These are phyloP conservation scores for Melanotus villosus DNA, from an alignment of 2,888 invertebrate genomes.

Conservation along the genomic window DNA sequence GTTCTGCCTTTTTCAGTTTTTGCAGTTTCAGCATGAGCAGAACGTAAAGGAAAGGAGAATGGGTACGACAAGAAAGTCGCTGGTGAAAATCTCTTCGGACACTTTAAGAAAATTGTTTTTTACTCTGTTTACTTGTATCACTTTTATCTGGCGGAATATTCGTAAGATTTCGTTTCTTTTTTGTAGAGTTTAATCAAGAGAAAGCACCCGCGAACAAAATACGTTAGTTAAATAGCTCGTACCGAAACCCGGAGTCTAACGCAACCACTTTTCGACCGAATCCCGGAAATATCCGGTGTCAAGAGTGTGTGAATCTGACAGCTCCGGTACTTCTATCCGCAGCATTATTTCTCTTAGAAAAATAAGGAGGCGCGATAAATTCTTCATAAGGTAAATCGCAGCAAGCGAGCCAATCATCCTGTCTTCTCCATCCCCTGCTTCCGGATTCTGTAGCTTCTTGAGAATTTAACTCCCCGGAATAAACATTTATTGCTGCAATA, in stretches of 20 bases:
- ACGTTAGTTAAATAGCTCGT: conserved; percentile 35
- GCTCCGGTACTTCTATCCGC: conserved; percentile 55
- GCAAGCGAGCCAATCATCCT: conserved; percentile 61
- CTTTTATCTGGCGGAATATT: not conserved
- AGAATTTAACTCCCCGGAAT: conserved; percentile 57
- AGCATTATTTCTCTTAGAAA: conserved; percentile 58
- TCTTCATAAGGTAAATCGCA: conserved; percentile 63
- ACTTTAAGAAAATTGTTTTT: too few relatives aligned
- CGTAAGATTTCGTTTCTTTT: conserved; percentile 5
- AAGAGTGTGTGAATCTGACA: conserved; percentile 61
- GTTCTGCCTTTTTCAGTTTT: too few relatives aligned
- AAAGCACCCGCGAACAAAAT: conserved; percentile 24
- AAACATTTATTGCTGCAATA: conserved; percentile 57
- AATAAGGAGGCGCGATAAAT: conserved; percentile 62
- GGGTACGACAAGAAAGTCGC: not conserved
- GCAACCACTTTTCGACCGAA: conserved; percentile 28
- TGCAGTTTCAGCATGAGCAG: too few relatives aligned
- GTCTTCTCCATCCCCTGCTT: conserved; percentile 54
- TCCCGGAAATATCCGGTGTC: conserved; percentile 40
- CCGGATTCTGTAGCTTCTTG: conserved; percentile 51
- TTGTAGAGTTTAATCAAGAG: conserved; percentile 24
- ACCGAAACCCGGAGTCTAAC: conserved; percentile 24
- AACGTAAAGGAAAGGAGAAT: too few relatives aligned
- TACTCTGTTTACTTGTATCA: not conserved
- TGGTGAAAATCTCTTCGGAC: not conserved